phyloP scores from a whole-genome alignment of 2,888 invertebrate genomes.

The Polylopha cassiicola region DNA sequence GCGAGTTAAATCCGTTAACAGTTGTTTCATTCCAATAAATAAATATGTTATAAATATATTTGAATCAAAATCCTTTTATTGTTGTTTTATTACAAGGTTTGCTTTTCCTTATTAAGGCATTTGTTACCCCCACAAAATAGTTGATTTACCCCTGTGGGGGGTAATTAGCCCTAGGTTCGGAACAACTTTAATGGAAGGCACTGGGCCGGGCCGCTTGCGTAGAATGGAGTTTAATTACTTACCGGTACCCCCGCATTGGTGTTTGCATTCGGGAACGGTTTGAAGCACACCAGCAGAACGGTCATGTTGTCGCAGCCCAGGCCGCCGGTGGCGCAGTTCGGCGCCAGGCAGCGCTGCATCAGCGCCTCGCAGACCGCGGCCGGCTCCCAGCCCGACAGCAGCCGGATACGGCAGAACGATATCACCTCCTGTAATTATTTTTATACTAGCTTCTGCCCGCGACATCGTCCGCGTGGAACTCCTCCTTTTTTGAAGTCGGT shows the following conservation, averaged over 20 bases:
- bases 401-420: constrained; percentile 89
- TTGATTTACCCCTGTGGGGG: constrained; percentile 24
- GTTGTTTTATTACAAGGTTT: too few species aligned
- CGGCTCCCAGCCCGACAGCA: constrained; percentile 90
- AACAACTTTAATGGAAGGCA: constrained; percentile 12
- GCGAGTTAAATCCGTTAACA: too few species aligned
- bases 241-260: constrained; percentile 11
- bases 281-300: constrained; percentile 90
- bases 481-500: too few species aligned
- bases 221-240: too few species aligned
- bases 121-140: too few species aligned
- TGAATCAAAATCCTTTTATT: too few species aligned
- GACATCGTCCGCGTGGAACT: too few species aligned
- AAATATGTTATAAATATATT: too few species aligned
- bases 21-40: too few species aligned
- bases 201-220: constrained; percentile 41
- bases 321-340: constrained; percentile 97
- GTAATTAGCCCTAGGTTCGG: constrained; percentile 17
- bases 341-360: constrained; percentile 96
- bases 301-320: constrained; percentile 99
- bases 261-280: constrained; percentile 49
- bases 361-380: constrained; percentile 97
- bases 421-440: constrained; percentile 83
- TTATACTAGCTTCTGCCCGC: too few species aligned
- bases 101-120: too few species aligned